Conservation (phyloP, 2,797 vertebrate genomes). For the Ataeniobius toweri region DNA sequence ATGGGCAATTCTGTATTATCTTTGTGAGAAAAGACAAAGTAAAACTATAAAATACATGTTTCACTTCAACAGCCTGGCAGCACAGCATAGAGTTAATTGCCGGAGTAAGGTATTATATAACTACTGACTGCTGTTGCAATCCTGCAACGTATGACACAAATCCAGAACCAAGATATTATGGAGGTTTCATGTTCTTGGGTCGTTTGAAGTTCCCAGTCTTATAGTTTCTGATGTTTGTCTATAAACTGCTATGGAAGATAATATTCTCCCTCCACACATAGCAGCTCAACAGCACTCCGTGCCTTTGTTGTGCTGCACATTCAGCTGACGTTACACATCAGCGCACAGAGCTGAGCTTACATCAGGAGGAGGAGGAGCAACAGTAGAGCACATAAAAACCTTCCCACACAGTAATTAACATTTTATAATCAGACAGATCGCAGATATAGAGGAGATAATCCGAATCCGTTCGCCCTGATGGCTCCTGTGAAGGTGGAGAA, state of each 20-base stretch:
- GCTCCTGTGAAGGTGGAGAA: background rate
- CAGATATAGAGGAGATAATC: background rate
- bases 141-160: background rate
- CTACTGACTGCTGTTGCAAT: background rate
- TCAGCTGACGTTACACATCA: constrained; percentile 14
- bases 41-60: background rate
- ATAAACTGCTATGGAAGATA: too few species aligned
- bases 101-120: background rate
- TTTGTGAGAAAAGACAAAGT: background rate
- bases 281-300: too few species aligned
- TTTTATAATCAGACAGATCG: constrained; percentile 2
- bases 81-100: background rate
- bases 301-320: background rate
- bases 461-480: constrained; percentile 30
- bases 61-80: background rate
- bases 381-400: background rate
- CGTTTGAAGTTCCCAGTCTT: too few species aligned
- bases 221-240: too few species aligned
- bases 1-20: background rate
- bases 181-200: too few species aligned
- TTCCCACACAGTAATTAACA: background rate
- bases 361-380: constrained; percentile 1
- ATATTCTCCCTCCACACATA: too few species aligned
- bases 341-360: background rate
- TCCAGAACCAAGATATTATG: background rate